phyloP scores from a whole-genome alignment of 2,797 vertebrate species.

The Hemitrygon akajei region DNA sequence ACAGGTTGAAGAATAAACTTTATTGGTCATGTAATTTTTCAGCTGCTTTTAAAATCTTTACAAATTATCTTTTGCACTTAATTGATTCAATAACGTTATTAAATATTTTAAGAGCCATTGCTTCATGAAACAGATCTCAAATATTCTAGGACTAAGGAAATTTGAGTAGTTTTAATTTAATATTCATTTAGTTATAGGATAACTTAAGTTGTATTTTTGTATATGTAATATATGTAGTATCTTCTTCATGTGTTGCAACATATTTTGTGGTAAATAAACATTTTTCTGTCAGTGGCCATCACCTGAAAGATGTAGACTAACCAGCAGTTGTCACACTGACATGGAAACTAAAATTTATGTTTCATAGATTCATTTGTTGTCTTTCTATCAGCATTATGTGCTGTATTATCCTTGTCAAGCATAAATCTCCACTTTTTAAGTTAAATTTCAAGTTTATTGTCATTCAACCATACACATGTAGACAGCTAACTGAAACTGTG shows the following conservation, averaged over 20 bases:
- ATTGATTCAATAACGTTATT: too few relatives aligned
- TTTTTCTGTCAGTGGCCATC: too few relatives aligned
- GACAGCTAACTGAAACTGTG: too few relatives aligned
- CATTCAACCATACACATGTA: too few relatives aligned
- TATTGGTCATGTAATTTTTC: background rate
- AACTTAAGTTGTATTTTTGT: background rate
- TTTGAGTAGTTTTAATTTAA: background rate
- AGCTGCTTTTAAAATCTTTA: too few relatives aligned
- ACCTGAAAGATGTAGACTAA: background rate
- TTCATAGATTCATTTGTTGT: background rate
- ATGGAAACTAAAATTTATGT: too few relatives aligned
- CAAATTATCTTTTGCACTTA: too few relatives aligned
- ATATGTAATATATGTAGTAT: background rate
- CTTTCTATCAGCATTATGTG: background rate
- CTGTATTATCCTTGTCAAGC: background rate
- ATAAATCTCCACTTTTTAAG: background rate
- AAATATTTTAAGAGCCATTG: too few relatives aligned
- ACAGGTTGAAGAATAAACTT: background rate
- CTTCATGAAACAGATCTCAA: too few relatives aligned
- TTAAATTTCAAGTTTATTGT: too few relatives aligned
- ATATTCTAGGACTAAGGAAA: too few relatives aligned
- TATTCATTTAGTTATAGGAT: background rate
- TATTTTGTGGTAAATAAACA: background rate
- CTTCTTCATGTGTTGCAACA: background rate
- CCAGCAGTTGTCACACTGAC: background rate